Percentiles rank a stretch among this genome's conserved stretches.
Conservation (phyloP, 30 jellyfish, hydroid and myxozoan species). For the Aurelia coerulea region DNA sequence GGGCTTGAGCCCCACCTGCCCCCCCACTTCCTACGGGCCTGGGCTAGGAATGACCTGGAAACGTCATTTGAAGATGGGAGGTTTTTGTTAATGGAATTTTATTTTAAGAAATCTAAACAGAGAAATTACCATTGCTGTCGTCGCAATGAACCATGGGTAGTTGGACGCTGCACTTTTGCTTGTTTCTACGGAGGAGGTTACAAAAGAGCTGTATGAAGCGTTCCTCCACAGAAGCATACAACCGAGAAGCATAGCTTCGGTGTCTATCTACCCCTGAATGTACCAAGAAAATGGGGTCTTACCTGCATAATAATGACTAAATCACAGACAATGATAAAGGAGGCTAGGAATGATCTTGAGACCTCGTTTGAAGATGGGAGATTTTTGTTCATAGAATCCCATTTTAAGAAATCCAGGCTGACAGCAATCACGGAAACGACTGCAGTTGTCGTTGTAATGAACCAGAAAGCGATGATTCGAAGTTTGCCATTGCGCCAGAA, state of each 20-base stretch:
- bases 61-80: conserved; percentile 57
- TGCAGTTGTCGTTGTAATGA: conserved; percentile 9
- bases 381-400: conserved; percentile 53
- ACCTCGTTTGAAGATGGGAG: conserved; percentile 56
- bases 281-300: background rate
- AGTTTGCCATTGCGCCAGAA: conserved; percentile 33
- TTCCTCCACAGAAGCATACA: no score
- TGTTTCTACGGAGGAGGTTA: no score
- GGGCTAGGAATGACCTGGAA: conserved; percentile 61
- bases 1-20: no score
- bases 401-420: conserved; percentile 35
- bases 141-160: conserved; percentile 17
- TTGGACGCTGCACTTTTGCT: no score
- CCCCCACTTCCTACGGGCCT: no score
- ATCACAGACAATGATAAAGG: conserved; percentile 40
- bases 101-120: conserved; percentile 45
- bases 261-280: no score
- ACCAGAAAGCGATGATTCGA: conserved; percentile 36
- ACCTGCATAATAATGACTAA: conserved; percentile 71
- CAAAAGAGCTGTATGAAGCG: no score
- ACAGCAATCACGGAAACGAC: conserved; percentile 36
- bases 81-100: conserved; percentile 46
- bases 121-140: conserved; percentile 12
- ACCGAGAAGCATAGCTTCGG: no score
- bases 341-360: conserved; percentile 65